phyloP scores from a whole-genome alignment of 1,140 invertebrate genomes.

The Drosophila pseudoobscura region DNA sequence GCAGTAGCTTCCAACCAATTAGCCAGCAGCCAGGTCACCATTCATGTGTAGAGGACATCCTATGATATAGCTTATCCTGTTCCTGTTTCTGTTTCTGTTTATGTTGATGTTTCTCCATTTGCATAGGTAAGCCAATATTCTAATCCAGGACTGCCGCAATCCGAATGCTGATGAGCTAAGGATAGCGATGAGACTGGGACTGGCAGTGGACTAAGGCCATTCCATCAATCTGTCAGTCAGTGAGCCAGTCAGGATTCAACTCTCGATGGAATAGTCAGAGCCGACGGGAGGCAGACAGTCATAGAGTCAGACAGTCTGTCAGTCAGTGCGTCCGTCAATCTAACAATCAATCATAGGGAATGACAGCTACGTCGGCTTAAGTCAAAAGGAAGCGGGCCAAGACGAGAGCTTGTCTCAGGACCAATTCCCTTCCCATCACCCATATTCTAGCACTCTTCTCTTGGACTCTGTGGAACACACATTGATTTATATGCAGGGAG shows the following conservation, averaged over 20 bases:
- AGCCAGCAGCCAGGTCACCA: background rate
- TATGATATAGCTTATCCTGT: background rate
- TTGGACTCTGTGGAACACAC: constrained; percentile 3
- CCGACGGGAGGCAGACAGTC: constrained; percentile 4
- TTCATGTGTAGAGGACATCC: background rate
- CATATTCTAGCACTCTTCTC: too few relatives aligned
- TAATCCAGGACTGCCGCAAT: constrained; percentile 2
- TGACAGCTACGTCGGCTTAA: constrained; percentile 73
- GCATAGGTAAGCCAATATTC: constrained; percentile 16
- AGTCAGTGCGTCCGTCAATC: constrained; percentile 67
- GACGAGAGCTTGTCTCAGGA: background rate
- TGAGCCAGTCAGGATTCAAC: constrained; percentile 8
- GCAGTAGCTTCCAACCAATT: constrained; percentile 38
- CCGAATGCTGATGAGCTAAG: constrained; percentile 42
- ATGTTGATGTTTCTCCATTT: constrained; percentile 1
- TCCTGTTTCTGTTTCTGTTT: background rate
- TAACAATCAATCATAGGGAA: constrained; percentile 76
- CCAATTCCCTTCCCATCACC: too few relatives aligned
- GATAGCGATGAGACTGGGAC: too few relatives aligned
- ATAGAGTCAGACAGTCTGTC: constrained; percentile 18
- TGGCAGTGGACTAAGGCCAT: background rate
- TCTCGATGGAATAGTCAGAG: background rate
- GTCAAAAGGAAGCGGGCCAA: constrained; percentile 45
- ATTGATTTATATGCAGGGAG: constrained; percentile 73
- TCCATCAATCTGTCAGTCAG: constrained; percentile 45